Conservation (phyloP, 2,113 vertebrate genomes). For the Lagopus muta region DNA sequence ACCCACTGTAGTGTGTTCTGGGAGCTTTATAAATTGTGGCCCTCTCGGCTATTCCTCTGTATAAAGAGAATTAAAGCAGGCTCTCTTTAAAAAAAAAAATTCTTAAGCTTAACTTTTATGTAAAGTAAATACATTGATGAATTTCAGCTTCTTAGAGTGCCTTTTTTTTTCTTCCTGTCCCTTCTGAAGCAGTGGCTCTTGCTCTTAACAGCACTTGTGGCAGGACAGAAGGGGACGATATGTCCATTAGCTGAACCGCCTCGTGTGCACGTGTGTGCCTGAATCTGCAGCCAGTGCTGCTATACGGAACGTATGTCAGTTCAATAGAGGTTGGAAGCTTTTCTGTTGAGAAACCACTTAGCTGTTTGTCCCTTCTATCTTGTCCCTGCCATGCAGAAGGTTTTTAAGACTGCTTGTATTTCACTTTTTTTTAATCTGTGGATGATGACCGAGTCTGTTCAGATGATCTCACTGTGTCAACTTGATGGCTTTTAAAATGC, state of each 20-base stretch:
- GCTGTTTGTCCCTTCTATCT: neutral
- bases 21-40: neutral
- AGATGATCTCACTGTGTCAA: neutral
- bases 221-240: neutral
- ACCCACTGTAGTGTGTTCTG: fast-evolving
- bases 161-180: neutral
- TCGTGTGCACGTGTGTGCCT: fast-evolving
- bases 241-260: fast-evolving
- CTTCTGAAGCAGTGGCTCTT: neutral
- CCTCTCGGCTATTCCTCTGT: neutral
- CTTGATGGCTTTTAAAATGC: neutral
- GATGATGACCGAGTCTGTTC: neutral
- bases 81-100: neutral
- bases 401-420: neutral
- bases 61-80: neutral
- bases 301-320: neutral
- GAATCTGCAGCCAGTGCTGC: neutral
- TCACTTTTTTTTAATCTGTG: neutral
- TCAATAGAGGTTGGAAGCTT: neutral
- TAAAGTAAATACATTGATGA: neutral
- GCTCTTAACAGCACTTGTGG: neutral
- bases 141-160: neutral
- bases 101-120: neutral
- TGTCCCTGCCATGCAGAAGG: neutral
- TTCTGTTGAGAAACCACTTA: neutral